A percentile compares a stretch with the other conserved stretches of the same genome.
Conservation (phyloP, 2,888 invertebrate genomes). For the Dicyrtoma fusca region DNA sequence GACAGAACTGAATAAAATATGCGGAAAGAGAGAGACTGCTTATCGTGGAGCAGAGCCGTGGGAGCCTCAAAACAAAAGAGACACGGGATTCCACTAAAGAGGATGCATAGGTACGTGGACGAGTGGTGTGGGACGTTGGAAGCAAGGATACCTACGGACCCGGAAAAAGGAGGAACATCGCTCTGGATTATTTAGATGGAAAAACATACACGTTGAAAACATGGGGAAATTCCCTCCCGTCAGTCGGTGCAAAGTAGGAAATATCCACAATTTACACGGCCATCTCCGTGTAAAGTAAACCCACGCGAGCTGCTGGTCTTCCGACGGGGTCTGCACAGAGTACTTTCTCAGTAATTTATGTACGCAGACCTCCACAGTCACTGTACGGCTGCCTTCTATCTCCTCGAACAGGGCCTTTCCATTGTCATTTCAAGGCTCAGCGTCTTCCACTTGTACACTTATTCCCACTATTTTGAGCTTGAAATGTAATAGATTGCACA, state of each 20-base stretch:
- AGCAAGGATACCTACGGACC: not conserved
- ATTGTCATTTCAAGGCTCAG: too few species aligned
- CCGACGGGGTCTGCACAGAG: too few species aligned
- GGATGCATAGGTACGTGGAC: not conserved
- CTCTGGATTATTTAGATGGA: constrained; percentile 20
- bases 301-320: too few species aligned
- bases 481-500: too few species aligned
- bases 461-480: too few species aligned
- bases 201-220: constrained; percentile 8
- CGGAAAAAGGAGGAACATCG: not conserved
- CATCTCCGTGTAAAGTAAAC: too few species aligned
- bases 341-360: not conserved
- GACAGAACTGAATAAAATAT: constrained; percentile 21
- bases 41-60: not conserved
- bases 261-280: constrained; percentile 17
- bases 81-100: too few species aligned
- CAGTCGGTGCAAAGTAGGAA: constrained; percentile 9
- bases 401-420: too few species aligned
- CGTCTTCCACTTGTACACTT: too few species aligned
- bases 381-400: not conserved
- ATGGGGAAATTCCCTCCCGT: not conserved
- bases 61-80: not conserved
- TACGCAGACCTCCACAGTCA: not conserved
- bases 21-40: constrained; percentile 1
- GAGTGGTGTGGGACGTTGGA: not conserved